These are phyloP conservation scores for Platyrinchus mystaceus DNA, from an alignment of 2,797 vertebrate genomes.

Conservation along the genomic window DNA sequence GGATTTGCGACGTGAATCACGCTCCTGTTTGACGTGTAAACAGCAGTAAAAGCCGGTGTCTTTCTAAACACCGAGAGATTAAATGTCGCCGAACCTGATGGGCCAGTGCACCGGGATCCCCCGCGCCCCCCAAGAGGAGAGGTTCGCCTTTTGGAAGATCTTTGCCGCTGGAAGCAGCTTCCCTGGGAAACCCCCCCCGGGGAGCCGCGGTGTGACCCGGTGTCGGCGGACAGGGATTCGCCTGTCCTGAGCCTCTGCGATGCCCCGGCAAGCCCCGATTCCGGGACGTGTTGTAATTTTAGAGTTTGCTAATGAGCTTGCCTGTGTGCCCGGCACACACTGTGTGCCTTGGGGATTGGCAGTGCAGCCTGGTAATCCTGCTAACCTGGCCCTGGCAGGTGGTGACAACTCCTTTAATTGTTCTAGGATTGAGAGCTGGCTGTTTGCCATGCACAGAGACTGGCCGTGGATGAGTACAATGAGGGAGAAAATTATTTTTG, in stretches of 20 bases:
- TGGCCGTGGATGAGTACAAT: neutral
- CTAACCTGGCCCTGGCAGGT: neutral
- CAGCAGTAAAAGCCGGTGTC: neutral
- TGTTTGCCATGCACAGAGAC: fast-evolving
- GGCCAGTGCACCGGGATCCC: neutral
- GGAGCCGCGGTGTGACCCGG: neutral
- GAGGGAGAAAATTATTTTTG: neutral
- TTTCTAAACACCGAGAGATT: neutral
- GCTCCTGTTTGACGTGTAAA: neutral
- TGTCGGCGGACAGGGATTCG: fast-evolving
- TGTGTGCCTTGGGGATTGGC: neutral
- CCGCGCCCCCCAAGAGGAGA: neutral
- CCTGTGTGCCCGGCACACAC: fast-evolving
- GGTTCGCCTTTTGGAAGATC: neutral
- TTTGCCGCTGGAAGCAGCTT: neutral
- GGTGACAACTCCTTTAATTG: neutral
- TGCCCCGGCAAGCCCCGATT: neutral
- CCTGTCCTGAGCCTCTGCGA: fast-evolving
- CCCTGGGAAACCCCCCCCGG: fast-evolving
- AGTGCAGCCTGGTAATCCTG: neutral
- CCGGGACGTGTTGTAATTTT: neutral
- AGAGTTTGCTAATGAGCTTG: neutral
- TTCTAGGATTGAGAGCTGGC: neutral
- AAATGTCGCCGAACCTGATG: neutral
- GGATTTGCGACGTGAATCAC: neutral